A percentile compares a stretch with the other conserved stretches of the same genome.
phyloP scores from a whole-genome alignment of 2,113 vertebrate genomes.

The Cygnus atratus region DNA sequence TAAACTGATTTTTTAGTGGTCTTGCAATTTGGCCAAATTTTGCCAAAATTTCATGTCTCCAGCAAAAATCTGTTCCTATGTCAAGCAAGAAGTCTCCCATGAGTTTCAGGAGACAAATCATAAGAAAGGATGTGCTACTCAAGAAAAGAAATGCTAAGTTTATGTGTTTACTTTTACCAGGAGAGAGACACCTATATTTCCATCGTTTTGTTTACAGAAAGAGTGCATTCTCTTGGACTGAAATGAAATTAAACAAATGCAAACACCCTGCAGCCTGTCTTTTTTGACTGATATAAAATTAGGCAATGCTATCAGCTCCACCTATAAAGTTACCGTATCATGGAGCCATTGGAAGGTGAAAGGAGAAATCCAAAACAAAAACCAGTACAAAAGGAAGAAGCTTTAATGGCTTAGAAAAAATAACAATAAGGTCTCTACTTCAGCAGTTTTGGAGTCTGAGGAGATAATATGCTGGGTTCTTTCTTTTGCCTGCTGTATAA shows the following conservation, averaged over 20 bases:
- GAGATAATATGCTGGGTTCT: background rate
- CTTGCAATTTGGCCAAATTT: background rate
- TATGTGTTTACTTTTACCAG: background rate
- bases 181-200: background rate
- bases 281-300: background rate
- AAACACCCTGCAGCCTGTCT: background rate
- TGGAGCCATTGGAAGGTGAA: background rate
- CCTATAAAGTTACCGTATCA: background rate
- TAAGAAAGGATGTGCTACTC: background rate
- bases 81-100: rapidly evolving
- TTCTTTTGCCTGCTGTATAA: background rate
- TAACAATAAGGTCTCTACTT: background rate
- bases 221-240: background rate
- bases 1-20: background rate
- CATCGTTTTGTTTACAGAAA: background rate
- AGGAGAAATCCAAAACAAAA: background rate
- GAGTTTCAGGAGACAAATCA: background rate
- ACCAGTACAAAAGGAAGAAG: background rate
- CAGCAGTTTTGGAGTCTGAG: background rate
- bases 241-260: background rate
- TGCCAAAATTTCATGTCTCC: background rate
- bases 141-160: background rate
- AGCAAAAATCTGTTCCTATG: background rate
- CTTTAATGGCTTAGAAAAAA: background rate
- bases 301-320: background rate